Evolutionary conservation across 1,140 invertebrate species (phyloP).

Genomic region (Teleogryllus occipitalis): DNA sequence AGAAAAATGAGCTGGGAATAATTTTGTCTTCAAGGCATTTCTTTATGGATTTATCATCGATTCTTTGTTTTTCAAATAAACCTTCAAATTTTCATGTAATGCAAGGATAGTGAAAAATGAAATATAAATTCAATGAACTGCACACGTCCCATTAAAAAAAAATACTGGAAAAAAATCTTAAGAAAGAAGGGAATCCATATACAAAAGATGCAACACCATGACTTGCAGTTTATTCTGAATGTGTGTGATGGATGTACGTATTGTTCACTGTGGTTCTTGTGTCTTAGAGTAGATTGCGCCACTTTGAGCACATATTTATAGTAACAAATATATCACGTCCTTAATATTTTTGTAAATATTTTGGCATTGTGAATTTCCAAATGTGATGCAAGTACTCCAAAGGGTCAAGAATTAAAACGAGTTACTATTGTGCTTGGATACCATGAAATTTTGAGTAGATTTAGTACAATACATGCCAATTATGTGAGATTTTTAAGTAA

Average conservation of each 20-base stretch:
- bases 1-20: too few species aligned
- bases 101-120: too few species aligned
- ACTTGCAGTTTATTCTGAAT: neutral
- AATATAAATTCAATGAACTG: too few species aligned
- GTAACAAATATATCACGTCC: slow-evolving; percentile 1
- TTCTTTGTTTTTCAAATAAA: too few species aligned
- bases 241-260: neutral
- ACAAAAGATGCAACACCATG: neutral
- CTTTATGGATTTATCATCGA: too few species aligned
- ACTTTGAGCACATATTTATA: neutral
- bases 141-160: too few species aligned
- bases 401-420: neutral
- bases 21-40: too few species aligned
- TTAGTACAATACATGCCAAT: neutral
- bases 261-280: neutral
- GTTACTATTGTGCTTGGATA: neutral
- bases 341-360: neutral
- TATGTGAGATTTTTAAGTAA: neutral
- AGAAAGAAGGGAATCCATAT: too few species aligned
- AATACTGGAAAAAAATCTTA: too few species aligned
- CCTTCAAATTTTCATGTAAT: too few species aligned
- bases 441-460: neutral
- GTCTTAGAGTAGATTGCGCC: neutral
- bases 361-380: neutral
- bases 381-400: neutral